Percentiles rank a stretch among this genome's conserved stretches.
Conservation (phyloP, 2,113 vertebrate genomes). For the Trinectes maculatus region DNA sequence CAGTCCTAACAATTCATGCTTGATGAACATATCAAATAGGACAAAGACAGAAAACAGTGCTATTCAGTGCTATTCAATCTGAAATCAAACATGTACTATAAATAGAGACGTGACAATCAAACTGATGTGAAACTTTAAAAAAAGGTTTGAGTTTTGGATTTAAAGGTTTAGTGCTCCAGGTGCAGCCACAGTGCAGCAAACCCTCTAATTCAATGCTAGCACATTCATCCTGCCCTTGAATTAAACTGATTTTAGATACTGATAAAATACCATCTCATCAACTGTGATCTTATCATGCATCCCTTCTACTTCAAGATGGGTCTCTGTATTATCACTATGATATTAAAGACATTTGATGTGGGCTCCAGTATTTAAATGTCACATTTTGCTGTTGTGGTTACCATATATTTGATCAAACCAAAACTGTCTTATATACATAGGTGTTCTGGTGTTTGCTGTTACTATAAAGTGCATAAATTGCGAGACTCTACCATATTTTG, state of each 20-base stretch:
- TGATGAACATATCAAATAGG: slow-evolving; percentile 41
- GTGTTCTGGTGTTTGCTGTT: slow-evolving; percentile 37
- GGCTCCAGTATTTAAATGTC: slow-evolving; percentile 50
- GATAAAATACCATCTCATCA: slow-evolving; percentile 59
- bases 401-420: slow-evolving; percentile 38
- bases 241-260: slow-evolving; percentile 62
- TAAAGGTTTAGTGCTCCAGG: not conserved
- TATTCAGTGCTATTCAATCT: slow-evolving; percentile 49
- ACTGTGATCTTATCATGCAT: slow-evolving; percentile 60
- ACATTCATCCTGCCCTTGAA: slow-evolving; percentile 47
- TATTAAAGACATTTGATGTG: slow-evolving; percentile 65
- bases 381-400: slow-evolving; percentile 65
- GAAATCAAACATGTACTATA: slow-evolving; percentile 10
- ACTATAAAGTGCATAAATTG: slow-evolving; percentile 16
- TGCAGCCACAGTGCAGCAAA: not conserved
- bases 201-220: not conserved
- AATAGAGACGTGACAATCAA: slow-evolving; percentile 12
- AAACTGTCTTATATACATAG: slow-evolving; percentile 11
- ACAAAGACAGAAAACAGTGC: slow-evolving; percentile 44
- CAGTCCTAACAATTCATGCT: too few relatives aligned
- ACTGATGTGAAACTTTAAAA: slow-evolving; percentile 3
- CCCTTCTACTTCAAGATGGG: slow-evolving; percentile 61
- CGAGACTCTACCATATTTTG: slow-evolving; percentile 25
- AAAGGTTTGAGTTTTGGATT: not conserved
- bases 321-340: slow-evolving; percentile 50